Evolutionary conservation across 2,797 vertebrate genomes (phyloP), one percentile per base, ranked within the genome.

Genomic region (Sebastes flavidus): DNA sequence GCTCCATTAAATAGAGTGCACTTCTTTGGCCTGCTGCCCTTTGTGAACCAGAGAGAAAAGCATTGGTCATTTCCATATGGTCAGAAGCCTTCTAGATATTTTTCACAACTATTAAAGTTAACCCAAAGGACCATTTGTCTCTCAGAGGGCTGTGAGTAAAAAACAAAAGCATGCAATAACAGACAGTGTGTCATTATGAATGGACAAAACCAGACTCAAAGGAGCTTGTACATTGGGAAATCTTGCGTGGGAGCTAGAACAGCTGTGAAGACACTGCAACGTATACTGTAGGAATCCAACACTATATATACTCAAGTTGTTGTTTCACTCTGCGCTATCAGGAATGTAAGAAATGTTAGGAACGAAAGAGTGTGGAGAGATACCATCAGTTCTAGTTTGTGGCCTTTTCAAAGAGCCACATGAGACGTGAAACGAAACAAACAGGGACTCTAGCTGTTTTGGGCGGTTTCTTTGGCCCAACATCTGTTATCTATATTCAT

Each of bases 291-390:
- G 30, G 65, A 36, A 38, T 42, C 16, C 27, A 30, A 46, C 69
- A 56, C 20, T 20, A 1, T 25, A 13, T 27, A 29, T 9, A 18
- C 27, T 36, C 1, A 42, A 56, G 55, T 24, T 30, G 20, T 4
- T 3, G 62, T 46, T 55, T 63, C 61, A 10, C 38, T 70, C 77
- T 52, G 30, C 34, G 0, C 34, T 34, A 34, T 16, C 2, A 75
- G 82, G 78, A 86, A 88, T 82, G 69, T 52, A n/a, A 81, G 32
- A 55, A 83, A 89, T 77, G 68, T 42, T n/a, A 83, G 34, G 29
- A 46, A 72, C 68, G 69, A 80, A 73, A 20, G n/a, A 65, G 18
- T 4, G 3, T 5, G 4, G 49, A 63, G 20, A 58, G 62, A 77
- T 20, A n/a, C 0, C 2, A 79, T 65, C 49, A 16, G 8, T 4